Base-by-base conservation (phyloP, 2,113 vertebrate species). In the Xiphophorus hellerii region DNA sequence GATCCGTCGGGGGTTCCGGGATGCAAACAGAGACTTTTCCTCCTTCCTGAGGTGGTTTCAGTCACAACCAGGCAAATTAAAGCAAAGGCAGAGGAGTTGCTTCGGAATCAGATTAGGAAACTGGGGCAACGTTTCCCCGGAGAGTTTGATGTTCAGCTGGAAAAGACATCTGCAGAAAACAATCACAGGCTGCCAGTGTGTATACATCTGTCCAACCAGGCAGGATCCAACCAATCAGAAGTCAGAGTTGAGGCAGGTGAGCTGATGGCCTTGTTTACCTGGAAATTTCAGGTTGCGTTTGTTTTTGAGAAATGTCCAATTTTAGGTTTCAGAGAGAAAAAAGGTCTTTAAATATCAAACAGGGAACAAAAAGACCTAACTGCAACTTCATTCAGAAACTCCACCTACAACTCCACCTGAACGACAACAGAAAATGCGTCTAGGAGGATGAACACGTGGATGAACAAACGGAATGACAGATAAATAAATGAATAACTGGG, bases 81-180 rank as follows among this genome's bases (percentile, higher is more conserved):
- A 94, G 95, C 92, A 93, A 96, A 95, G 93, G 95, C 96, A 94
- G 93, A 92, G 93, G 30, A 39, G 71, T 91, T 93, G 89, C 92
- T 95, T 93, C 94, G 94, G 92, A 95, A 92, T 95, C 93, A 92
- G 94, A 84, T 85, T 94, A 95, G 91, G 83, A 90, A 94, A 94
- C 86, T 94, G 92, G 94, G 94, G 87, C 82, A 87, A 93, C 91
- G 84, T 93, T 94, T 93, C 92, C 89, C 91, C 88, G 84, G 91
- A 90, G 92, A 94, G 88, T 48, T 39, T 67, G 80, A 73, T 13
- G 70, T 74, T 84, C 62, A 83, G 74, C 70, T 64, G 66, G 64
- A 81, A 48, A 71, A 74, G 66, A 60, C 63, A 72, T 72, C 39
- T 69, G 62, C 28, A 74, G 42, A 14, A 74, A 51, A 62, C 29